phyloP scores from a whole-genome alignment of 1,140 invertebrate species.

The Dinoponera quadriceps region DNA sequence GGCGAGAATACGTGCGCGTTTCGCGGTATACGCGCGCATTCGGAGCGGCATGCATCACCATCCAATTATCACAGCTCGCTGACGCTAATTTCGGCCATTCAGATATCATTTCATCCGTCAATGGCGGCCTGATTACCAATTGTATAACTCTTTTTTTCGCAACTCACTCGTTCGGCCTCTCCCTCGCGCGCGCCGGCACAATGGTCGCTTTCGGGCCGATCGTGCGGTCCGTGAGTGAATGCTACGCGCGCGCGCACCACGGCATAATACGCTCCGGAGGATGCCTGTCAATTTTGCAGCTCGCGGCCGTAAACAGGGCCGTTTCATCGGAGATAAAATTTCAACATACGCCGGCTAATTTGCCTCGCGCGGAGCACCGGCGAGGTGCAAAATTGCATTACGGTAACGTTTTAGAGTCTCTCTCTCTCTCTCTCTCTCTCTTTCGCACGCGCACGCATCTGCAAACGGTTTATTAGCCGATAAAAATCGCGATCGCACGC shows the following conservation, averaged over 20 bases:
- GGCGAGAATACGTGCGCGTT: conserved; percentile 45
- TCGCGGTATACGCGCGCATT: conserved; percentile 63
- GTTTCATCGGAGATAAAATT: conserved; percentile 69
- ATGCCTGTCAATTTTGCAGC: conserved; percentile 73
- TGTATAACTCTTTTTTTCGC: conserved; percentile 70
- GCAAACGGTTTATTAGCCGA: conserved; percentile 33
- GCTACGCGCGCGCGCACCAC: conserved; percentile 61
- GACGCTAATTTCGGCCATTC: conserved; percentile 78
- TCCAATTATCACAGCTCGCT: conserved; percentile 79
- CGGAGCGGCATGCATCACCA: conserved; percentile 69
- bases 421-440: too few relatives aligned
- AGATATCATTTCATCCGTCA: conserved; percentile 79
- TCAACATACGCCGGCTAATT: conserved; percentile 65
- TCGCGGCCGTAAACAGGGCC: conserved; percentile 65
- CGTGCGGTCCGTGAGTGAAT: conserved; percentile 62
- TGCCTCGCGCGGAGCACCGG: conserved; percentile 9
- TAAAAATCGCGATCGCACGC: conserved; percentile 24
- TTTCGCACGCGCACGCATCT: not conserved
- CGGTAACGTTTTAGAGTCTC: conserved; percentile 7
- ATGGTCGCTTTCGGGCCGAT: conserved; percentile 58
- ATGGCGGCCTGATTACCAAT: conserved; percentile 76
- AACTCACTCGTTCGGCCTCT: conserved; percentile 27
- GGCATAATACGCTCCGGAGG: conserved; percentile 68
- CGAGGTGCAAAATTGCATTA: conserved; percentile 34
- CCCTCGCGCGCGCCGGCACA: conserved; percentile 28